Evolutionary conservation across 2,797 vertebrate genomes (phyloP).

Genomic region (Galaxias olidus): DNA sequence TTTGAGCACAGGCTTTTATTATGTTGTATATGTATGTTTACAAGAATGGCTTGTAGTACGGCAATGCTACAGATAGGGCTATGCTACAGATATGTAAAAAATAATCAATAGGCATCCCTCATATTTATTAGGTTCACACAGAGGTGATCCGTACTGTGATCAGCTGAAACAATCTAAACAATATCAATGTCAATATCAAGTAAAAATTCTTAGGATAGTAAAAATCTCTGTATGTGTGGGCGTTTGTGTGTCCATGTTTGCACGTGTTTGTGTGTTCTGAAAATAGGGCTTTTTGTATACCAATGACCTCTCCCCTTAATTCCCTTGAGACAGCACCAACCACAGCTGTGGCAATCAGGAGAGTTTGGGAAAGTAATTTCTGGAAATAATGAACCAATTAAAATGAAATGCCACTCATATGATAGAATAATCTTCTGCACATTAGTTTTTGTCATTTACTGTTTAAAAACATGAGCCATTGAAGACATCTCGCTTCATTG

Average conservation of each 20-base stretch:
- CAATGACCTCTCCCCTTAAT: slow-evolving; percentile 43
- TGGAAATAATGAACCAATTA: slow-evolving; percentile 78
- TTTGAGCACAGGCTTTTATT: no score
- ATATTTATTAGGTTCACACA: no score
- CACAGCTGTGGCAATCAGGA: slow-evolving; percentile 73
- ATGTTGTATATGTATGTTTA: no score
- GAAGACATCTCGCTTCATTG: slow-evolving; percentile 33
- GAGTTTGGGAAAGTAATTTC: slow-evolving; percentile 74
- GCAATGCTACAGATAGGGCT: no score
- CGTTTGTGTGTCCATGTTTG: slow-evolving; percentile 10
- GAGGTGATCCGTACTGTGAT: no score
- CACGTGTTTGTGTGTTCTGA: slow-evolving; percentile 8
- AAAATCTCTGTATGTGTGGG: no score
- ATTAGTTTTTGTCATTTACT: slow-evolving; percentile 71
- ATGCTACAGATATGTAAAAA: no score
- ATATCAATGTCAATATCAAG: no score
- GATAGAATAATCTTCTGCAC: slow-evolving; percentile 65
- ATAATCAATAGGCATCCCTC: no score
- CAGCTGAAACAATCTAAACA: no score
- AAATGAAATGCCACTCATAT: slow-evolving; percentile 75
- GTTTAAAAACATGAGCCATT: slow-evolving; percentile 38
- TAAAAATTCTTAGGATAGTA: no score
- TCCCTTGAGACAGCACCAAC: slow-evolving; percentile 44
- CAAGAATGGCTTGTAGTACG: no score
- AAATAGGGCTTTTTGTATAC: slow-evolving; percentile 1